Percentiles rank a stretch among this genome's conserved stretches.
Conservation (phyloP, 23 tunicate genomes). For the Ciona savignyi region DNA sequence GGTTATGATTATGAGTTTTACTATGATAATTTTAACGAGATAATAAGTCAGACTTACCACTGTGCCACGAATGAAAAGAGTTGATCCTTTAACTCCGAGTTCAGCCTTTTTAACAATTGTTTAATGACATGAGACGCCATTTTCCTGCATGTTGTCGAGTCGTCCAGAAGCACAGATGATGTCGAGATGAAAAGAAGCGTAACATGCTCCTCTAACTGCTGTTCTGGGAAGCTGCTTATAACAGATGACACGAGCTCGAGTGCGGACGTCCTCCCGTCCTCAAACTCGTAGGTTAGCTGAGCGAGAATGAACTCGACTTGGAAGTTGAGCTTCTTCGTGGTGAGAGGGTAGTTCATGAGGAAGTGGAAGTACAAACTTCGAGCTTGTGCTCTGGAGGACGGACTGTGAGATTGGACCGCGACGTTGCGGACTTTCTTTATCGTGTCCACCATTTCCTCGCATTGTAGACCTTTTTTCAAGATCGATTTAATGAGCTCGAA, state of each 20-base stretch:
- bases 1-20: no score
- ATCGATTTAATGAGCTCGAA: conserved; percentile 64
- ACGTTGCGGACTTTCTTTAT: conserved; percentile 51
- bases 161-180: conserved; percentile 59
- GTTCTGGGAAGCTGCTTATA: conserved; percentile 29
- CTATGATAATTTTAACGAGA: no score
- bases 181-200: conserved; percentile 55
- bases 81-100: conserved; percentile 23
- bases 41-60: conserved; percentile 82
- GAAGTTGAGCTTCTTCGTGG: conserved; percentile 12
- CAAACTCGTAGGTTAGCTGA: conserved; percentile 64
- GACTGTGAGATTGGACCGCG: conserved; percentile 54
- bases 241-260: conserved; percentile 49
- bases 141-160: conserved; percentile 57
- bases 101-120: conserved; percentile 28
- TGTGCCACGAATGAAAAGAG: conserved; percentile 42
- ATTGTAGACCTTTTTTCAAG: conserved; percentile 45
- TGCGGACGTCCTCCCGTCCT: conserved; percentile 60
- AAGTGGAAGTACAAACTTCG: conserved; percentile 50
- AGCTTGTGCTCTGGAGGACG: conserved; percentile 38
- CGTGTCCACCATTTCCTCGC: conserved; percentile 33
- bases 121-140: conserved; percentile 45
- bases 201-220: conserved; percentile 13
- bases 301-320: conserved; percentile 59
- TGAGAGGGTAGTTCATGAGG: conserved; percentile 46